A percentile compares a stretch with the other conserved stretches of the same genome.
Conservation (phyloP, 2,888 invertebrate genomes). For the Cordylochernes scorpioides region DNA sequence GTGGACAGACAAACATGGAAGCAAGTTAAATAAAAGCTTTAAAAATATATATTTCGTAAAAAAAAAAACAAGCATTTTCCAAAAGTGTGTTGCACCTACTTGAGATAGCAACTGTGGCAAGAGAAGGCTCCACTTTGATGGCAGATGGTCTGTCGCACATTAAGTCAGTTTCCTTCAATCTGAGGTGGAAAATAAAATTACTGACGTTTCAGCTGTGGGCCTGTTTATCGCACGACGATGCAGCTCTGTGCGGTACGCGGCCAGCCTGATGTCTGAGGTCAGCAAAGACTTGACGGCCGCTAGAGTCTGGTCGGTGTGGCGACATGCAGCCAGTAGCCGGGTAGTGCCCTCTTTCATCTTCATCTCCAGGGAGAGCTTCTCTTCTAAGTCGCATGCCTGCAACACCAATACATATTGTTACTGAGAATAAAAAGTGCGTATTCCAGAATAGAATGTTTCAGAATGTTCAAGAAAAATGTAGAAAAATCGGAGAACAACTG, state of each 20-base stretch:
- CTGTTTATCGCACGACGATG: slow-evolving; percentile 22
- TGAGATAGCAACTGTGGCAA: slow-evolving; percentile 3
- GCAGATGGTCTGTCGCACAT: background rate
- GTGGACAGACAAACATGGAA: too few species aligned
- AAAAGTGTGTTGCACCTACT: slow-evolving; percentile 2
- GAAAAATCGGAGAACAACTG: too few species aligned
- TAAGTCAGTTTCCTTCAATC: background rate
- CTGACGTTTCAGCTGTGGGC: background rate
- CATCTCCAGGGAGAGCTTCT: slow-evolving; percentile 36
- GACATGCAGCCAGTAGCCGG: slow-evolving; percentile 33
- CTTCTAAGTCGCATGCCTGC: slow-evolving; percentile 35
- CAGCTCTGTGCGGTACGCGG: slow-evolving; percentile 33
- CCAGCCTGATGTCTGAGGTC: slow-evolving; percentile 34
- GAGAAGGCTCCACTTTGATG: background rate
- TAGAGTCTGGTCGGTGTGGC: slow-evolving; percentile 32
- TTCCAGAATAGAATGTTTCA: too few species aligned
- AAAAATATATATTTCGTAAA: too few species aligned
- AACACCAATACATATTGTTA: slow-evolving; percentile 1
- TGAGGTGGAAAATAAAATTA: background rate
- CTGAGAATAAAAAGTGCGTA: too few species aligned
- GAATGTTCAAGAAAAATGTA: too few species aligned
- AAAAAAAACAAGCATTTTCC: too few species aligned
- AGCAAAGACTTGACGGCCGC: slow-evolving; percentile 27
- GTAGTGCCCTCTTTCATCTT: slow-evolving; percentile 38
- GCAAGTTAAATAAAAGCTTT: too few species aligned